Conservation (phyloP, 37 sponge, comb jelly and placozoan species). For the Halichondria panicea region DNA sequence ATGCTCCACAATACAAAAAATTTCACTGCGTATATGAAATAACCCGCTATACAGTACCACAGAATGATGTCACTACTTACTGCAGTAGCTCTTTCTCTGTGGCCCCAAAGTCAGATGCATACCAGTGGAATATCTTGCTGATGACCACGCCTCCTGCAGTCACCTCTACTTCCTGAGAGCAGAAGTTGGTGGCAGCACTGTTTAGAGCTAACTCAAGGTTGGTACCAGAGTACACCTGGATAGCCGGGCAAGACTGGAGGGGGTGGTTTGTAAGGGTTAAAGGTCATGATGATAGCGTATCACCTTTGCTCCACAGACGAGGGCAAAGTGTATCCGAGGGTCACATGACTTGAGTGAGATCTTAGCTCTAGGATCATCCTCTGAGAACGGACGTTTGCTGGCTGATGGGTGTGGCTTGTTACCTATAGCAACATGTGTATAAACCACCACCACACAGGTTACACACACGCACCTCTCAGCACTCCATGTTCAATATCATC, state of each 20-base stretch:
- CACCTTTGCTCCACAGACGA: constrained; percentile 93
- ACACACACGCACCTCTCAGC: constrained; percentile 66
- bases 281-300: neutral
- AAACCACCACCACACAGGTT: neutral
- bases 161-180: constrained; percentile 63
- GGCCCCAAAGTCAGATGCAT: constrained; percentile 76
- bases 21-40: neutral
- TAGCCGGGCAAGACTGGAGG: constrained; percentile 84
- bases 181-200: constrained; percentile 65
- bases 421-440: constrained; percentile 30
- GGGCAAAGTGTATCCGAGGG: constrained; percentile 87
- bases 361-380: constrained; percentile 57
- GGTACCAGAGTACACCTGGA: constrained; percentile 77
- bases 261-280: neutral
- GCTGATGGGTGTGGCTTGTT: constrained; percentile 79
- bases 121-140: constrained; percentile 86
- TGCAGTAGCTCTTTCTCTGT: constrained; percentile 23
- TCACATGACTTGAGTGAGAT: constrained; percentile 58
- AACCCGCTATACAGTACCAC: neutral
- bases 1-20: neutral
- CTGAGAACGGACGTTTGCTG: constrained; percentile 18
- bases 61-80: constrained; percentile 24
- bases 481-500: constrained; percentile 93
- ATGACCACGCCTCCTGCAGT: constrained; percentile 13
- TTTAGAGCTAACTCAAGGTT: constrained; percentile 71